Conservation (phyloP, 2,113 vertebrate species). For the Oriolus oriolus region DNA sequence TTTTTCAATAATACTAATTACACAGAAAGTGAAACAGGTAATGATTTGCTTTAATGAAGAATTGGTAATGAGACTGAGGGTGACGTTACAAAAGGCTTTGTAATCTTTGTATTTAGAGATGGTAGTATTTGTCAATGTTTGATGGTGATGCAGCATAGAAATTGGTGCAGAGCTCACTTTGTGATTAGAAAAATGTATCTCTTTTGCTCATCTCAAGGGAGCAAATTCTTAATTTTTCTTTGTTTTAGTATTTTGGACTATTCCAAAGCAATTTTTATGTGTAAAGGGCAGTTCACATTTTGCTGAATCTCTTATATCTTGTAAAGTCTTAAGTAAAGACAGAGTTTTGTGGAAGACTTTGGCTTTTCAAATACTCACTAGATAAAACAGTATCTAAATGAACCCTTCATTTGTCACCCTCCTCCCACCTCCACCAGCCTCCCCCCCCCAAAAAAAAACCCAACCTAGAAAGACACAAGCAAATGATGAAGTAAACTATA, state of each 20-base stretch:
- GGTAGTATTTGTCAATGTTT: neutral
- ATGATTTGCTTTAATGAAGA: neutral
- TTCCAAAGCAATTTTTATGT: neutral
- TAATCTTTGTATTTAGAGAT: neutral
- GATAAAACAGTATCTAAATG: neutral
- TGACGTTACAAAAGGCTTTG: neutral
- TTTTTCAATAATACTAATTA: neutral
- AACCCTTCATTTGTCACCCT: neutral
- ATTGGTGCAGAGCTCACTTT: neutral
- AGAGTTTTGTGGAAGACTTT: neutral
- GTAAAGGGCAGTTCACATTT: neutral
- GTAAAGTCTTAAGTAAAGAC: neutral
- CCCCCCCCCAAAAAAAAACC: rapidly evolving
- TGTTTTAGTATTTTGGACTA: neutral
- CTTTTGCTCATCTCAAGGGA: neutral
- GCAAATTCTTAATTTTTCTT: neutral
- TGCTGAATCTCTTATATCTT: neutral
- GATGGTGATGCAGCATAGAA: neutral
- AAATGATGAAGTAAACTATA: neutral
- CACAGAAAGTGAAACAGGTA: neutral
- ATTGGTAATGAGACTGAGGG: neutral
- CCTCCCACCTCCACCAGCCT: neutral
- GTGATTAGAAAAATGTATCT: neutral
- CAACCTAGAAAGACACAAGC: neutral
- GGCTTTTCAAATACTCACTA: neutral